Percentiles rank a stretch among this genome's conserved stretches.
These are phyloP conservation scores for Eupleurogrammus muticus DNA, from an alignment of 2,797 vertebrate genomes.

Conservation along the genomic window DNA sequence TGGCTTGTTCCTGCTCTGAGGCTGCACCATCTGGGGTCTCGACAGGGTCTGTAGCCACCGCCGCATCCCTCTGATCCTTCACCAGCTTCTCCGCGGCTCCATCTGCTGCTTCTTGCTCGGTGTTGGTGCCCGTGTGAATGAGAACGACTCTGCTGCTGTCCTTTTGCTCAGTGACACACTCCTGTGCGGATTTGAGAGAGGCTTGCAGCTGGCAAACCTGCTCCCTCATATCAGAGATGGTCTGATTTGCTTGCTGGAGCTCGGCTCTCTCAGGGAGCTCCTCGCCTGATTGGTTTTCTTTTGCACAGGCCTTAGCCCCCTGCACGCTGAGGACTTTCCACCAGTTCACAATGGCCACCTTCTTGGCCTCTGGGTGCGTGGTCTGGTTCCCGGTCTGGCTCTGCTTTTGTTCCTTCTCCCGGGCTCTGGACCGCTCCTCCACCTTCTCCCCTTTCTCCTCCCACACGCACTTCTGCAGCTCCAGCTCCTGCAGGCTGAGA, in stretches of 20 bases:
- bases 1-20: conserved; percentile 41
- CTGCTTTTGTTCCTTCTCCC: conserved; percentile 64
- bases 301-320: conserved; percentile 43
- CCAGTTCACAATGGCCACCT: conserved; percentile 74
- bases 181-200: conserved; percentile 57
- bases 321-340: conserved; percentile 73
- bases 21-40: conserved; percentile 31
- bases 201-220: conserved; percentile 66
- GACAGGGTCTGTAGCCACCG: conserved; percentile 57
- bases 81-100: conserved; percentile 20
- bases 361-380: conserved; percentile 54
- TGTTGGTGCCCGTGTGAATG: conserved; percentile 61
- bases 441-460: conserved; percentile 76
- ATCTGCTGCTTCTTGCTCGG: conserved; percentile 37
- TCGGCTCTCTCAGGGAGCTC: conserved; percentile 54
- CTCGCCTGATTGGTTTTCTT: conserved; percentile 30
- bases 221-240: conserved; percentile 70
- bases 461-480: conserved; percentile 70
- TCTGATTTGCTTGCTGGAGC: conserved; percentile 64
- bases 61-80: conserved; percentile 70
- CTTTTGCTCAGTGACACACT: conserved; percentile 43
- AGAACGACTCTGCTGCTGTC: conserved; percentile 26
- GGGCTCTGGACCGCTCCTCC: conserved; percentile 58
- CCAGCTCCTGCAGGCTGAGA: conserved; percentile 78
- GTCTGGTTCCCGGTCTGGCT: conserved; percentile 57